phyloP scores from a whole-genome alignment of 2,113 vertebrate species.

The Nothocercus julius region DNA sequence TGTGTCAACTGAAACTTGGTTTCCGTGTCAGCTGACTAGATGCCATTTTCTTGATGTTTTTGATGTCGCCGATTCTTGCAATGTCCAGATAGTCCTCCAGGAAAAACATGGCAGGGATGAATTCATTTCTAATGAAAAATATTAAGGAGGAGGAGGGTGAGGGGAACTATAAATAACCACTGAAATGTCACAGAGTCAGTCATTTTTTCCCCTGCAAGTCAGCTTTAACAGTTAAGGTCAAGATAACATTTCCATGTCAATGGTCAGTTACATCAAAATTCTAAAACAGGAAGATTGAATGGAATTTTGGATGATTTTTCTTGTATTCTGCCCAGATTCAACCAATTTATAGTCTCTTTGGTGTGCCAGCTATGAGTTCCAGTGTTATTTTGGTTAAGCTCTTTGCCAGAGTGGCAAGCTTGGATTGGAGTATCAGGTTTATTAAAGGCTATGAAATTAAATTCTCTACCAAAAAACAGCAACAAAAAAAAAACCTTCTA shows the following conservation, averaged over 20 bases:
- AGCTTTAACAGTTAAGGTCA: conserved; percentile 65
- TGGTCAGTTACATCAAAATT: conserved; percentile 66
- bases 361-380: conserved; percentile 15
- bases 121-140: conserved; percentile 49
- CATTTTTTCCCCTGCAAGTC: conserved; percentile 57
- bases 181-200: conserved; percentile 52
- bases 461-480: conserved; percentile 23
- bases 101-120: not conserved
- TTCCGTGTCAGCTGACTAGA: not conserved
- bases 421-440: conserved; percentile 30
- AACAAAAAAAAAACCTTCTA: not conserved
- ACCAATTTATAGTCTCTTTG: conserved; percentile 29
- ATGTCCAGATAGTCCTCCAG: conserved; percentile 3
- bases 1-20: not conserved
- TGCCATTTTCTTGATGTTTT: conserved; percentile 6
- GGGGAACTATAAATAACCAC: conserved; percentile 55
- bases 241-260: conserved; percentile 71
- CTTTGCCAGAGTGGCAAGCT: conserved; percentile 56
- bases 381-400: conserved; percentile 65
- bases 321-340: conserved; percentile 34
- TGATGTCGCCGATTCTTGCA: conserved; percentile 3
- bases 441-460: conserved; percentile 60
- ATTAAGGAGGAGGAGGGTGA: conserved; percentile 27
- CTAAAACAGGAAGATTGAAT: conserved; percentile 54
- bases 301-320: conserved; percentile 32